Evolutionary conservation across 1,140 invertebrate genomes (phyloP), one percentile per base, ranked within the genome.

Genomic region (Ceratina australensis): DNA sequence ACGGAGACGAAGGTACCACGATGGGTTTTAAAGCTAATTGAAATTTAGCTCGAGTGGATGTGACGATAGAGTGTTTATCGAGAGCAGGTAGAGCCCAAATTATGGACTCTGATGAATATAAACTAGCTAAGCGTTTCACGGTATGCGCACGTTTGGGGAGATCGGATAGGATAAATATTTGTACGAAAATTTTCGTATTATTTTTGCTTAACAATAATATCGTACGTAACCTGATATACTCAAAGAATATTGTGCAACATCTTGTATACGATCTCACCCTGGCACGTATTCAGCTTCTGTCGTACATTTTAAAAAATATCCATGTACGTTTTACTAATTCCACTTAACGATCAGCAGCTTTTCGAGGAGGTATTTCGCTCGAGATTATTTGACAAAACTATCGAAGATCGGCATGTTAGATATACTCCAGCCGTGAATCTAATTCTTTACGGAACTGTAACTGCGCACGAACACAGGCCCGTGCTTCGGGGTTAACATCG

Each of bases 81-180:
- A 67, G 28, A 67, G 24, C 50, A 20, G 13, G 12, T 67, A 28
- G n/a, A 54, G 49, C n/a, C n/a, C 7, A 54, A 54, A 54, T 67
- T 67, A 54, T 54, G 26, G 18, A 8, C 8, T 5, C 13, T 54
- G 65, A 54, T 54, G 50, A 68, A 33, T 68, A 54, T 68, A 28
- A 68, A 68, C 16, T 33, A 68, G 13, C 18, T 68, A 68, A 68
- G 50, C 50, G 65, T 68, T 68, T 54, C n/a, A 66, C 65, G 18
- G 12, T 54, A 20, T 20, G 65, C 12, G 18, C 18, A 8, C 49
- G 24, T 67, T 54, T 28, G 49, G 20, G n/a, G 18, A 22, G 61
- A 64, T 64, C 61, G 16, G 42, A 1, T 16, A 16, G n/a, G 18
- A 28, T 54, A 16, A 33, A 67, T 20, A 67, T 67, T 67, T 67